Conservation (phyloP, 2,113 vertebrate genomes). For the Xenopus laevis region DNA sequence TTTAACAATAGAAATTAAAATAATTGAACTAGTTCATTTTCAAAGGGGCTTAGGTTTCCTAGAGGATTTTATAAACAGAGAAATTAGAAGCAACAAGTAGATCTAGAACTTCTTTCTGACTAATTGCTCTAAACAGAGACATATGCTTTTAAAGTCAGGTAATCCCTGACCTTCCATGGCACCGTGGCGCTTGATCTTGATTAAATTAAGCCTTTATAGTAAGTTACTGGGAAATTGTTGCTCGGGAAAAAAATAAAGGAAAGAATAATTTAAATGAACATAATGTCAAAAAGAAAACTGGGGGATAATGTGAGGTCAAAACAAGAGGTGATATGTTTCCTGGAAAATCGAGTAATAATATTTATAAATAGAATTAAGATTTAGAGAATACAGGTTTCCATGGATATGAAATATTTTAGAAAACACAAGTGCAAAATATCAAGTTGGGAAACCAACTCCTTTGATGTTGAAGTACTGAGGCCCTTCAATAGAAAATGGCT, state of each 20-base stretch:
- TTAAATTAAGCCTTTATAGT: conserved; percentile 56
- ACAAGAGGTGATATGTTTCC: no score
- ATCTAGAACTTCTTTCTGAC: conserved; percentile 64
- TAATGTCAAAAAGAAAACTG: no score
- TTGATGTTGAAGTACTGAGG: no score
- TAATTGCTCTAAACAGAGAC: conserved; percentile 65
- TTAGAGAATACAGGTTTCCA: no score
- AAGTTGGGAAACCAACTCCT: no score
- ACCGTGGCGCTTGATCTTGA: conserved; percentile 52
- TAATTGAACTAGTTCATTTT: conserved; percentile 45
- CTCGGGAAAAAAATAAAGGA: conserved; percentile 48
- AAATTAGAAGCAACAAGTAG: conserved; percentile 63
- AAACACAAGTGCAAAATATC: no score
- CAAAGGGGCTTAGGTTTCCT: conserved; percentile 65
- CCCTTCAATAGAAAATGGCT: no score
- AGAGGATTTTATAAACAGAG: conserved; percentile 61
- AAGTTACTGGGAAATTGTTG: conserved; percentile 51
- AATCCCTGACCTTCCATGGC: conserved; percentile 57
- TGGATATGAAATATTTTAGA: no score
- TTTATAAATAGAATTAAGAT: no score
- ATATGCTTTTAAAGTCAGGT: conserved; percentile 65
- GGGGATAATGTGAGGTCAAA: no score
- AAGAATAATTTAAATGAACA: conserved; percentile 45
- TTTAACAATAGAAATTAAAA: no score
- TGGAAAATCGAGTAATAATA: no score